Conservation (phyloP, 1,140 invertebrate species). For the Globodera rostochiensis region DNA sequence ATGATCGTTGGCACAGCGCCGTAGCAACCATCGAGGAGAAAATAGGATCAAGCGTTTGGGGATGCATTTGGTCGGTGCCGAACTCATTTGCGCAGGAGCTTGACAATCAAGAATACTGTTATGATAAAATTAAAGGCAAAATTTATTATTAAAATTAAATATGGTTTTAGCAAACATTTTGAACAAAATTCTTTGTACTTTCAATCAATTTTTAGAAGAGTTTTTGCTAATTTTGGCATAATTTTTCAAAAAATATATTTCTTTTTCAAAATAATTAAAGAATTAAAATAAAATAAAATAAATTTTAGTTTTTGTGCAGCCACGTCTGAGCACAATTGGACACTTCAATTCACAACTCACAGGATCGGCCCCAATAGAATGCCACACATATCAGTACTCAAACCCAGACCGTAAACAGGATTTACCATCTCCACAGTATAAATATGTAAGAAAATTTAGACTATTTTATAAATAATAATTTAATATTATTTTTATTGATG, state of each 20-base stretch:
- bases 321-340: neutral
- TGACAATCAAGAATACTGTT: constrained; percentile 52
- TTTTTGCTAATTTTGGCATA: too few relatives aligned
- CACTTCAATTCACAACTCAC: neutral
- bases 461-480: too few relatives aligned
- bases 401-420: constrained; percentile 24
- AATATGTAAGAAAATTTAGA: constrained; percentile 18
- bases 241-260: neutral
- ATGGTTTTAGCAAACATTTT: too few relatives aligned
- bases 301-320: neutral
- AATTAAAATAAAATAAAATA: too few relatives aligned
- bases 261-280: too few relatives aligned
- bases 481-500: too few relatives aligned
- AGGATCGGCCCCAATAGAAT: constrained; percentile 30
- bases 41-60: constrained; percentile 32
- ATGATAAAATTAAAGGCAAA: constrained; percentile 53
- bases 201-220: too few relatives aligned
- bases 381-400: constrained; percentile 56
- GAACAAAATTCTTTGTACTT: too few relatives aligned
- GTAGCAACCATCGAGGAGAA: constrained; percentile 51
- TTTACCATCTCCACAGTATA: constrained; percentile 58
- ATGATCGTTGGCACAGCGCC: constrained; percentile 52
- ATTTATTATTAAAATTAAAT: neutral
- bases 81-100: constrained; percentile 52
- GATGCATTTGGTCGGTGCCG: constrained; percentile 52